Conservation (phyloP, 2,113 vertebrate species). For the Cricetomys ansorgei region DNA sequence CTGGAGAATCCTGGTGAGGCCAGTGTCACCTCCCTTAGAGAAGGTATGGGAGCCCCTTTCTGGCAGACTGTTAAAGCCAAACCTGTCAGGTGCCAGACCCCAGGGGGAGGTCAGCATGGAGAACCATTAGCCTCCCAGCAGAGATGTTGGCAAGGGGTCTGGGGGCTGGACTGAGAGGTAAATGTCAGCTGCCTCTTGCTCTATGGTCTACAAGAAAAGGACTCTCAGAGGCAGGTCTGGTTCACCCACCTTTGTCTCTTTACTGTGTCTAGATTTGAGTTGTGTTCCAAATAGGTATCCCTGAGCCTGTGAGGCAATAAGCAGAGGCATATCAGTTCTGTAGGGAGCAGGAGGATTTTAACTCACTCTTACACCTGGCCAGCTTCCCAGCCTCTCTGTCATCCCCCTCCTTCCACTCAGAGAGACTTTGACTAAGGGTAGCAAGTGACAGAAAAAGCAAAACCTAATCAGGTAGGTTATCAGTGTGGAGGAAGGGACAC, state of each 20-base stretch:
- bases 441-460: constrained; percentile 57
- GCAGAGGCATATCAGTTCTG: accelerated
- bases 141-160: background rate
- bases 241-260: background rate
- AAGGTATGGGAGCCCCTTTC: background rate
- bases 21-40: background rate
- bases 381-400: background rate
- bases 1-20: background rate
- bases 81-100: background rate
- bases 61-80: background rate
- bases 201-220: background rate
- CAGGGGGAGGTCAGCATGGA: background rate
- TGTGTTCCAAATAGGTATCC: background rate
- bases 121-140: background rate
- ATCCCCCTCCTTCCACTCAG: constrained; percentile 27
- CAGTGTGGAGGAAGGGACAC: background rate
- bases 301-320: background rate
- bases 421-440: constrained; percentile 36
- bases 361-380: background rate
- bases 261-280: background rate
- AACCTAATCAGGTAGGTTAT: background rate
- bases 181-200: background rate
- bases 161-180: accelerated
- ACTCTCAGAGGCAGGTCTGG: background rate
- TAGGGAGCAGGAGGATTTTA: background rate